Conservation (phyloP, 2,888 invertebrate genomes). For the Galerucella nymphaeae region DNA sequence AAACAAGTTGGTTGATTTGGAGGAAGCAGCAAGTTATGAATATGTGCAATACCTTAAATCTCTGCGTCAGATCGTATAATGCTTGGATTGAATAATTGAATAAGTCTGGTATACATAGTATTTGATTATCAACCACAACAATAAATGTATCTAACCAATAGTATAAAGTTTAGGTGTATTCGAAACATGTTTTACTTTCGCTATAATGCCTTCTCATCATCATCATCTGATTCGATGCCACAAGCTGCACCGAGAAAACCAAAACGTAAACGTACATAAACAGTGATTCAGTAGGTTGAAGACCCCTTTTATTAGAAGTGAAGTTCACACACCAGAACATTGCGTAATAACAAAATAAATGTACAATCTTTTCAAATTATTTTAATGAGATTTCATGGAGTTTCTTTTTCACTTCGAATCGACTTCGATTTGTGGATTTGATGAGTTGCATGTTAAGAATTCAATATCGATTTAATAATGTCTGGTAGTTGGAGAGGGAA, state of each 20-base stretch:
- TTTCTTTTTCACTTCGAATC: slow-evolving; percentile 1
- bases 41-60: no score
- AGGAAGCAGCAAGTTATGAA: no score
- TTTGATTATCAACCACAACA: not conserved
- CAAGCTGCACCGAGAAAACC: not conserved
- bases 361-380: slow-evolving; percentile 22
- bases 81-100: not conserved
- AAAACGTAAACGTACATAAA: slow-evolving; percentile 16
- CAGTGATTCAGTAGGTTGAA: slow-evolving; percentile 23
- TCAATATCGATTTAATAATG: slow-evolving; percentile 17
- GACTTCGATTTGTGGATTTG: not conserved
- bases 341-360: slow-evolving; percentile 29
- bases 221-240: not conserved
- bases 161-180: not conserved
- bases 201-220: slow-evolving; percentile 1
- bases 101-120: not conserved
- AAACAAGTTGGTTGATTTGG: no score
- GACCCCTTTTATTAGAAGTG: slow-evolving; percentile 26
- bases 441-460: not conserved
- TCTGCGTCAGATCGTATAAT: no score
- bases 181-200: not conserved
- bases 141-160: not conserved
- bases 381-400: slow-evolving; percentile 17
- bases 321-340: slow-evolving; percentile 29
- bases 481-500: not conserved